These are phyloP conservation scores for Plebejus anna DNA, from an alignment of 2,888 invertebrate species.

Conservation along the genomic window DNA sequence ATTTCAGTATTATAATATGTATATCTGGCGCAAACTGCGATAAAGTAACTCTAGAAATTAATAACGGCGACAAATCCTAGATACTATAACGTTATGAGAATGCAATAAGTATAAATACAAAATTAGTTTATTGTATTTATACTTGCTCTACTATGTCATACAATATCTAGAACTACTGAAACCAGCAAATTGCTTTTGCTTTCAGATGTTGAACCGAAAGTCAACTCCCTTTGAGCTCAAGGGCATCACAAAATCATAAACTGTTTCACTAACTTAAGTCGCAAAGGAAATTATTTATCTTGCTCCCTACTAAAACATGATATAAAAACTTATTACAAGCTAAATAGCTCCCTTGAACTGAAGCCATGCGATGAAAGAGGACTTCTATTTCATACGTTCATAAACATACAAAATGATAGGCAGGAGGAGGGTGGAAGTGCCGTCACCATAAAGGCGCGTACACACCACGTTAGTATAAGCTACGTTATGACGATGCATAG, in stretches of 20 bases:
- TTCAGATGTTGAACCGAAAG: background rate
- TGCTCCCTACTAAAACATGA: background rate
- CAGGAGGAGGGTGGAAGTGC: constrained; percentile 57
- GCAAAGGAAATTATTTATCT: constrained; percentile 3
- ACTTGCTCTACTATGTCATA: background rate
- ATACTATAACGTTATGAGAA: too few species aligned
- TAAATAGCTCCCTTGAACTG: constrained; percentile 15
- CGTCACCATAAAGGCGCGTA: constrained; percentile 43
- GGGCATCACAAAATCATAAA: background rate
- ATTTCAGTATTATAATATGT: too few species aligned
- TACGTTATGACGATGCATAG: background rate
- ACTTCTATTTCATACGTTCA: constrained; percentile 28
- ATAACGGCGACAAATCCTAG: too few species aligned
- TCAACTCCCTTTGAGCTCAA: background rate
- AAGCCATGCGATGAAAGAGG: constrained; percentile 21
- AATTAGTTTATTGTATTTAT: too few species aligned
- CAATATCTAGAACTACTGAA: background rate
- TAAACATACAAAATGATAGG: constrained; percentile 48
- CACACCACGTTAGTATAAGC: background rate
- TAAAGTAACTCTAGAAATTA: too few species aligned
- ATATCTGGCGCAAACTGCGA: too few species aligned
- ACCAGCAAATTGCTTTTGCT: background rate
- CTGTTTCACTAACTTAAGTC: background rate
- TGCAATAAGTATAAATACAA: too few species aligned
- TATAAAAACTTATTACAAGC: constrained; percentile 17